Conservation (phyloP, 2,113 vertebrate species). For the Amia ocellicauda region DNA sequence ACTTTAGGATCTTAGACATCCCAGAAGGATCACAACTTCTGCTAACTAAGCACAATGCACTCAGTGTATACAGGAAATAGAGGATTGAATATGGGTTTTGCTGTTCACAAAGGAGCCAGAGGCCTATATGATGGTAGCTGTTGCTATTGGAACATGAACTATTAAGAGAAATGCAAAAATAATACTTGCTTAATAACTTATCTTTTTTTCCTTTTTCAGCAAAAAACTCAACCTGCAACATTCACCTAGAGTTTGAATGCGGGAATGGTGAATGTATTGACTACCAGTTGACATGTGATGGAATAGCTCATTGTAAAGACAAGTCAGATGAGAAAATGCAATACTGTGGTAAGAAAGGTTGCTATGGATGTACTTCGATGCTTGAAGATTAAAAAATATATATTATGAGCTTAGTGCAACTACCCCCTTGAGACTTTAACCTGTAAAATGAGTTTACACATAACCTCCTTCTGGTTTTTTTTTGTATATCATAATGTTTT, state of each 20-base stretch:
- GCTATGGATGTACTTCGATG: not conserved
- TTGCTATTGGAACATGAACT: not conserved
- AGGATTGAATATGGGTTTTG: not conserved
- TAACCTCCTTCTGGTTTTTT: constrained; percentile 1
- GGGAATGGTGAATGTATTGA: constrained; percentile 92
- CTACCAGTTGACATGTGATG: constrained; percentile 90
- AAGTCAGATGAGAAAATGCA: constrained; percentile 96
- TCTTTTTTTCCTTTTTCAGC: constrained; percentile 61
- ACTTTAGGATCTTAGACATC: constrained; percentile 4
- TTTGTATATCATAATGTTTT: too few relatives aligned
- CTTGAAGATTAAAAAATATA: constrained; percentile 4
- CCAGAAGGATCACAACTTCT: constrained; percentile 6
- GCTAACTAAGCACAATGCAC: constrained; percentile 3
- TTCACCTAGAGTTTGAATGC: constrained; percentile 91
- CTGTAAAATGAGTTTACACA: constrained; percentile 28
- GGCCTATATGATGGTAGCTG: too few relatives aligned
- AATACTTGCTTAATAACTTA: constrained; percentile 20
- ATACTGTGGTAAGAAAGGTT: constrained; percentile 83
- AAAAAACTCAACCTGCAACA: constrained; percentile 90
- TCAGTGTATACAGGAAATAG: not conserved
- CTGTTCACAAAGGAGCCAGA: not conserved
- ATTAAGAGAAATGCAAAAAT: not conserved
- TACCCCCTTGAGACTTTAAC: constrained; percentile 15
- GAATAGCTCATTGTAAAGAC: constrained; percentile 90
- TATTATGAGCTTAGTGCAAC: constrained; percentile 16